phyloP scores from a whole-genome alignment of 2,797 vertebrate genomes.

The Lepilemur septentrionalis region DNA sequence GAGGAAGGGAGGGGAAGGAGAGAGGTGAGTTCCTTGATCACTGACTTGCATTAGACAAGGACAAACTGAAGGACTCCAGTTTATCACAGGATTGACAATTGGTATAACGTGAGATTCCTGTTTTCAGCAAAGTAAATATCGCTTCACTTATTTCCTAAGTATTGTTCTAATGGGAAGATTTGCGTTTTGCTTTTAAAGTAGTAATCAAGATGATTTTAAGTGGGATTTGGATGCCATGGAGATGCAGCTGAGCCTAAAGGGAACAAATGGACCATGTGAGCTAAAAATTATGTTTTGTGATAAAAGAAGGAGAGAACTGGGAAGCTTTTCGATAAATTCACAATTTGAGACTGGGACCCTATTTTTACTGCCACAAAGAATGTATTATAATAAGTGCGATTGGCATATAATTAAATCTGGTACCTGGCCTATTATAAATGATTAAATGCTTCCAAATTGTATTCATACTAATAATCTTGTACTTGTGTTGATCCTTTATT shows the following conservation, averaged over 20 bases:
- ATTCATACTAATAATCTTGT: not conserved
- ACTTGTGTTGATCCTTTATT: not conserved
- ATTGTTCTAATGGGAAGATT: slow-evolving; percentile 32
- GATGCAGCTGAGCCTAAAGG: not conserved
- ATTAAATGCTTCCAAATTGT: slow-evolving; percentile 4
- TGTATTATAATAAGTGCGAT: not conserved
- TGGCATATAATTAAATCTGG: not conserved
- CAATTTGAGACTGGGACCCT: not conserved
- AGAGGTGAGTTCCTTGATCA: not conserved
- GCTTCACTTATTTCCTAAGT: slow-evolving; percentile 35
- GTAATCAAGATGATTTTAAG: slow-evolving; percentile 40
- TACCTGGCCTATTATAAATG: not conserved
- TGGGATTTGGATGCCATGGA: not conserved
- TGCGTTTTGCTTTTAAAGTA: slow-evolving; percentile 48
- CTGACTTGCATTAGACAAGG: slow-evolving; percentile 61
- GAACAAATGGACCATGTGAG: not conserved
- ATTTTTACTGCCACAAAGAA: not conserved
- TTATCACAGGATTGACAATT: slow-evolving; percentile 29
- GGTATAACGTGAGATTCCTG: not conserved
- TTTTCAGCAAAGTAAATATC: slow-evolving; percentile 38
- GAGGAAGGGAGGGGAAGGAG: not conserved
- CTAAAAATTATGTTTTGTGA: slow-evolving; percentile 26
- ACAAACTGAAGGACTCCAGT: slow-evolving; percentile 61
- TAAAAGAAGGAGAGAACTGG: not conserved
- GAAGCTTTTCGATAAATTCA: not conserved